Conservation (phyloP, 23 tunicate genomes). For the Trididemnum clinides region DNA sequence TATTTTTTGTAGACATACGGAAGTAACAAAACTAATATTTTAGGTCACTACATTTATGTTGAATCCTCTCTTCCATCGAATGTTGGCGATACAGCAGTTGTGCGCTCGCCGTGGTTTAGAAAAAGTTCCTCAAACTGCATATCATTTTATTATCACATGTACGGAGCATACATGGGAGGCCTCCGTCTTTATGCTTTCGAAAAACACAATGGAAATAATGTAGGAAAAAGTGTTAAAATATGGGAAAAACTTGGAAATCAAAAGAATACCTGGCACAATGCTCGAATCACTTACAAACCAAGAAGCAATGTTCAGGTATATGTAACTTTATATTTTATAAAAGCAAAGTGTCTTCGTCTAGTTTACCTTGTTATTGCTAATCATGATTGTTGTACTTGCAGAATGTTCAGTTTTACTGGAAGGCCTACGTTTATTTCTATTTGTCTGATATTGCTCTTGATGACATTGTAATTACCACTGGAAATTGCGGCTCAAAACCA, state of each 20-base stretch:
- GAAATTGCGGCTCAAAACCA: neutral
- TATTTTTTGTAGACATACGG: too few relatives aligned
- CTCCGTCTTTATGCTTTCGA: slow-evolving; percentile 81
- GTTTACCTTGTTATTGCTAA: too few relatives aligned
- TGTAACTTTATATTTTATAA: neutral
- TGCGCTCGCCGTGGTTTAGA: slow-evolving; percentile 82
- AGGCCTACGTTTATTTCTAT: too few relatives aligned
- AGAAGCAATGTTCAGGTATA: slow-evolving; percentile 56
- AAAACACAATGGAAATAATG: slow-evolving; percentile 47
- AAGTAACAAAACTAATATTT: neutral
- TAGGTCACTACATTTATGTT: slow-evolving; percentile 82
- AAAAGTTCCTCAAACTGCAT: slow-evolving; percentile 28
- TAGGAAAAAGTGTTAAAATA: slow-evolving; percentile 60
- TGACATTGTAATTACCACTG: too few relatives aligned
- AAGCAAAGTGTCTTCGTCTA: neutral
- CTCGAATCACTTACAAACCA: slow-evolving; percentile 45
- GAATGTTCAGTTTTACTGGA: too few relatives aligned
- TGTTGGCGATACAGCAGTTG: slow-evolving; percentile 77
- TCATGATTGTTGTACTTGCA: too few relatives aligned
- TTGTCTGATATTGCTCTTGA: too few relatives aligned
- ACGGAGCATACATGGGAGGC: slow-evolving; percentile 87
- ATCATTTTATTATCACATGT: slow-evolving; percentile 88
- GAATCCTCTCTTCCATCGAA: slow-evolving; percentile 82
- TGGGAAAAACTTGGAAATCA: slow-evolving; percentile 90
- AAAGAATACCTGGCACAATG: slow-evolving; percentile 60